Evolutionary conservation across 2,113 vertebrate species (phyloP), one percentile per base, ranked within the genome.

Genomic region (Australoheros scitulus): DNA sequence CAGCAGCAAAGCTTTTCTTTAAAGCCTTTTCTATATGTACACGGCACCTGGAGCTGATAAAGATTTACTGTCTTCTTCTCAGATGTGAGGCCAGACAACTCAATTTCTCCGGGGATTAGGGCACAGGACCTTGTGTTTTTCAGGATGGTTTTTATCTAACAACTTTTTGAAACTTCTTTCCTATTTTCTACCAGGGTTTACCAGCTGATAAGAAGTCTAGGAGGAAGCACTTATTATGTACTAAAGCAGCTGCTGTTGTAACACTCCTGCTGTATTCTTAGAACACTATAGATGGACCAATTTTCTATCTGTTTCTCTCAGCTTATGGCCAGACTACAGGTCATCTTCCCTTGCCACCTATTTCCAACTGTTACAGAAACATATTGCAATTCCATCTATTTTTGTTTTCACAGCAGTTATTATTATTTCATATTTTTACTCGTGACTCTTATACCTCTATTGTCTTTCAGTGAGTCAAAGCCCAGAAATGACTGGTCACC

Each of bases 81-180:
- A 15, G 59, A 50, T 9, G 63, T 50, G 56, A 34, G 64, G 56
- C n/a, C 41, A 76, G 83, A 79, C 57, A 64, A 63, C 76, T 86
- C 34, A 38, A 61, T 86, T 84, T 76, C 41, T 76, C 75, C 6
- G 41, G 11, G 20, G 75, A 88, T 65, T 64, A 80, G 36, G 79
- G 17, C 20, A 11, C 0, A 34, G 38, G 29, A 43, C 20, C 61
- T 64, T 68, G 38, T 65, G 70, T 15, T 61, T 64, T 60, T 72
- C 61, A 26, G 32, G 36, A 52, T 0, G 29, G 5, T 55, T 26
- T 77, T 61, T 81, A 24, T 41, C 41, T n/a, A 36, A 70, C 47
- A 34, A 61, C 38, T 76, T 77, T 36, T 41, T 74, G 2, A 36
- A 76, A 75, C 38, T 61, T 50, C 15, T 68, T 57, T 13, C 43